These are phyloP conservation scores for Drosophila multiciliata DNA, from an alignment of 2,888 invertebrate species.

Conservation along the genomic window DNA sequence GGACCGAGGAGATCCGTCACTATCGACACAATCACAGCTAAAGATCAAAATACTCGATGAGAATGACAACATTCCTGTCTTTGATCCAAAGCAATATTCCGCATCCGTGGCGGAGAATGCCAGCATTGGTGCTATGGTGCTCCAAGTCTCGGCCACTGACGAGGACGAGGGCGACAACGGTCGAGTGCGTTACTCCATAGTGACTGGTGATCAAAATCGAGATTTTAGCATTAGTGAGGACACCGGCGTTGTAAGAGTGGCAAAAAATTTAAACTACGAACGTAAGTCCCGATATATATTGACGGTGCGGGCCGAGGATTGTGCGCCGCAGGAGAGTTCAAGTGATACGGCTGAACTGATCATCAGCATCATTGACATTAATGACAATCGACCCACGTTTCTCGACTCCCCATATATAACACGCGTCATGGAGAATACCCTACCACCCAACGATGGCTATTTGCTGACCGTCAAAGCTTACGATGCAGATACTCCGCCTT, in stretches of 20 bases:
- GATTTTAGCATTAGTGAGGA: slow-evolving; percentile 97
- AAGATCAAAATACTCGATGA: slow-evolving; percentile 92
- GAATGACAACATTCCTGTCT: slow-evolving; percentile 95
- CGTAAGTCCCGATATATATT: slow-evolving; percentile 93
- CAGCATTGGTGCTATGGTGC: slow-evolving; percentile 95
- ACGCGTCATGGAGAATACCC: slow-evolving; percentile 96
- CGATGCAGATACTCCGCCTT: slow-evolving; percentile 96
- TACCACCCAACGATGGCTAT: slow-evolving; percentile 92
- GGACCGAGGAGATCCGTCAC: slow-evolving; percentile 94
- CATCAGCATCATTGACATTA: slow-evolving; percentile 94
- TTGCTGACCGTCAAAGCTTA: slow-evolving; percentile 93
- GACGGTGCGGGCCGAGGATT: slow-evolving; percentile 94
- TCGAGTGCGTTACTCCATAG: slow-evolving; percentile 95
- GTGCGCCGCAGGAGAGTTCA: slow-evolving; percentile 88
- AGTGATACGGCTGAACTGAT: slow-evolving; percentile 92
- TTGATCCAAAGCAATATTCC: slow-evolving; percentile 95
- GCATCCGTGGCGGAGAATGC: slow-evolving; percentile 96
- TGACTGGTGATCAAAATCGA: slow-evolving; percentile 94
- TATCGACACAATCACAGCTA: slow-evolving; percentile 89
- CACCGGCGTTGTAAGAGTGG: slow-evolving; percentile 94
- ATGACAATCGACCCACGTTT: slow-evolving; percentile 97
- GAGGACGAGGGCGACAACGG: slow-evolving; percentile 95
- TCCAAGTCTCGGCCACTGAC: slow-evolving; percentile 95
- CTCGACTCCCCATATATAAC: slow-evolving; percentile 97
- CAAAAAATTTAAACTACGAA: slow-evolving; percentile 97